These are phyloP conservation scores for Cheracebus regulus DNA, from an alignment of 2,797 vertebrate species.

Conservation along the genomic window DNA sequence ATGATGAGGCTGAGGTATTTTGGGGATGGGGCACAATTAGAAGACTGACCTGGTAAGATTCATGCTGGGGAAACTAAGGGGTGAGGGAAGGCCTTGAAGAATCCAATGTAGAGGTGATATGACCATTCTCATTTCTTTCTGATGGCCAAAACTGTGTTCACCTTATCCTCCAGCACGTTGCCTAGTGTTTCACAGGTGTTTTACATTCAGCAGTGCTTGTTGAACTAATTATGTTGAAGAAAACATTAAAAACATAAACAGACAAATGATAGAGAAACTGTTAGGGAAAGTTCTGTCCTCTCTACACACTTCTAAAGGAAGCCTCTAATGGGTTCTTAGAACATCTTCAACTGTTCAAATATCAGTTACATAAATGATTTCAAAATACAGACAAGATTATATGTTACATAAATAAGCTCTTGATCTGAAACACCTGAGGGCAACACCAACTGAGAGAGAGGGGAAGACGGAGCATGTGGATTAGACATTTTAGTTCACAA, in stretches of 20 bases:
- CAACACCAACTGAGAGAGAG: neutral
- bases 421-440: neutral
- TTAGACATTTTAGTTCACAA: neutral
- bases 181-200: neutral
- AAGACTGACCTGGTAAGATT: neutral
- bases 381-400: neutral
- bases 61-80: neutral
- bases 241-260: neutral
- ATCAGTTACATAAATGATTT: neutral
- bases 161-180: neutral
- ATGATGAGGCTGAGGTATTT: neutral
- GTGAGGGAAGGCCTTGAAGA: neutral
- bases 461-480: neutral
- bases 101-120: neutral
- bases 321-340: neutral
- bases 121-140: neutral
- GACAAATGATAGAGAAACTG: neutral
- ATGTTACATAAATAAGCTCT: neutral
- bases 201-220: neutral
- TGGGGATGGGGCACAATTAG: neutral
- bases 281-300: neutral
- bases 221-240: neutral
- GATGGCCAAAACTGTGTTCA: neutral
- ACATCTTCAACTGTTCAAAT: slow-evolving; percentile 11
- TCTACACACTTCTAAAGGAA: neutral